These are phyloP conservation scores for Marasmarcha lunaedactyla DNA, from an alignment of 2,888 invertebrate species.

Conservation along the genomic window DNA sequence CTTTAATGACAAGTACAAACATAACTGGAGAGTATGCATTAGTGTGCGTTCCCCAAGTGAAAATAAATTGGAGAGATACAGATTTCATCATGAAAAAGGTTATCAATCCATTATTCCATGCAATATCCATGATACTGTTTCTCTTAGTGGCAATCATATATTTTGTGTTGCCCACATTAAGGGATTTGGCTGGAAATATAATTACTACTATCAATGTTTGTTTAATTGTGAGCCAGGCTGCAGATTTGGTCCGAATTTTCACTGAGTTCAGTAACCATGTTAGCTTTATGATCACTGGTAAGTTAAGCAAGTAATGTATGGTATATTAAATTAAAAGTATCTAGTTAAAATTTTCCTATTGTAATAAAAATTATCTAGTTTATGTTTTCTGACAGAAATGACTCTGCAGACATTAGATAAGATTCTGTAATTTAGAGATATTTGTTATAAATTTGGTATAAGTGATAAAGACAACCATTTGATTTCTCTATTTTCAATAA, in stretches of 20 bases:
- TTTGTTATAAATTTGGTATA: no score
- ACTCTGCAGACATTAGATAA: background rate
- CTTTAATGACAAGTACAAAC: conserved; percentile 56
- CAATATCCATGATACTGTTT: conserved; percentile 77
- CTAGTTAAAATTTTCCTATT: no score
- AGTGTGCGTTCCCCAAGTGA: conserved; percentile 79
- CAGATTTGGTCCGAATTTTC: conserved; percentile 82
- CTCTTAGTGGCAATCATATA: conserved; percentile 82
- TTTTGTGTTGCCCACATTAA: conserved; percentile 83
- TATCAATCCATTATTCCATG: conserved; percentile 82
- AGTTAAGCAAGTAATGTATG: conserved; percentile 16
- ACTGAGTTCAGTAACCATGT: conserved; percentile 85
- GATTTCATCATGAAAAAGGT: conserved; percentile 81
- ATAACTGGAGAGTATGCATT: conserved; percentile 76
- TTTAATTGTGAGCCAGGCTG: conserved; percentile 80
- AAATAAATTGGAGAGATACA: conserved; percentile 78
- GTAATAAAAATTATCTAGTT: no score
- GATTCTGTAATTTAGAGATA: no score
- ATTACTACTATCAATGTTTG: conserved; percentile 85
- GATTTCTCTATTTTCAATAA: no score
- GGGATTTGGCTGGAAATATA: conserved; percentile 87
- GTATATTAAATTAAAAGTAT: background rate
- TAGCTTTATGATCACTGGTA: conserved; percentile 84
- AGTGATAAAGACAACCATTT: no score
- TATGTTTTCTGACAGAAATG: no score